Evolutionary conservation across 1,140 invertebrate species (phyloP).

Genomic region (Papilio xuthus): DNA sequence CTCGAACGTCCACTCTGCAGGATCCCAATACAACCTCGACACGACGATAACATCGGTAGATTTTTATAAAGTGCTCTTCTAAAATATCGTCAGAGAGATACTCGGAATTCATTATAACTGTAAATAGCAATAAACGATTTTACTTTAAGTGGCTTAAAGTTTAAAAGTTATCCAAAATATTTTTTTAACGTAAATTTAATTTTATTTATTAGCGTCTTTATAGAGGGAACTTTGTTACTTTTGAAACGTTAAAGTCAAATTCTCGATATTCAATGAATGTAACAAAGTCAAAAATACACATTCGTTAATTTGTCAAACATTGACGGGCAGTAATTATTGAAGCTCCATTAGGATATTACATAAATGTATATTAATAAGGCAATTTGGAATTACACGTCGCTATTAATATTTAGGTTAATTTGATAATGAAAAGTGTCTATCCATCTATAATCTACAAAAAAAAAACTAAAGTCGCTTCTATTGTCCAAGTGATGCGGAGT

Average conservation of each 20-base stretch:
- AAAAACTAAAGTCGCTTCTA: too few relatives aligned
- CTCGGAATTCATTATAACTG: constrained; percentile 44
- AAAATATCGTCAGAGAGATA: constrained; percentile 63
- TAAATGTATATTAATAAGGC: background rate
- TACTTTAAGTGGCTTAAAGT: too few relatives aligned
- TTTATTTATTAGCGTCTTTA: too few relatives aligned
- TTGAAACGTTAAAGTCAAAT: too few relatives aligned
- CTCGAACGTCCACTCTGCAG: constrained; percentile 52
- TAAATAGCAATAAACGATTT: background rate
- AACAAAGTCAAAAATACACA: background rate
- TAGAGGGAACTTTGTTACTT: too few relatives aligned
- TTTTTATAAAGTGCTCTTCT: constrained; percentile 52
- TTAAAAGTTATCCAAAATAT: too few relatives aligned
- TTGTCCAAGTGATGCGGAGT: too few relatives aligned
- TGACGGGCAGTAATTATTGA: background rate
- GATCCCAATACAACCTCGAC: constrained; percentile 53
- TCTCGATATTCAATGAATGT: background rate
- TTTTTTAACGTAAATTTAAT: too few relatives aligned
- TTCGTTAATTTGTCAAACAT: constrained; percentile 1
- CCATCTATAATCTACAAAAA: too few relatives aligned
- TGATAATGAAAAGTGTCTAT: background rate
- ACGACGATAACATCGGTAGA: constrained; percentile 45
- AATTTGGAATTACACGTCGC: background rate
- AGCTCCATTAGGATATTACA: background rate
- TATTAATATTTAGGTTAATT: background rate